Conservation (phyloP, 1,140 invertebrate species). For the Augochlora pura region DNA sequence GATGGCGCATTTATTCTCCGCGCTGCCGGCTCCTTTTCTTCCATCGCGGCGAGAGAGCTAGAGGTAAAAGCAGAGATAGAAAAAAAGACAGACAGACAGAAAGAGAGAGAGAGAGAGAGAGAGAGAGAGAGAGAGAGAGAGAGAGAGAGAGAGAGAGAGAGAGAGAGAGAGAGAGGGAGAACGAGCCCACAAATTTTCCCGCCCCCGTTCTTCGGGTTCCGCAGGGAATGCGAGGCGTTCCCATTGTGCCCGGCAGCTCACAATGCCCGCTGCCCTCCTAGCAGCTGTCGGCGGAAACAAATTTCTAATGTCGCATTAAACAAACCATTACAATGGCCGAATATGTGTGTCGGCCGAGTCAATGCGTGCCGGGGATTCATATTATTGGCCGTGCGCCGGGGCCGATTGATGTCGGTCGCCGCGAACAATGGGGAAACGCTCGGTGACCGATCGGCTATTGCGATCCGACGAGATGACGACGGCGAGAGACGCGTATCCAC, state of each 20-base stretch:
- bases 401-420: constrained; percentile 55
- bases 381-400: constrained; percentile 51
- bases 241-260: constrained; percentile 53
- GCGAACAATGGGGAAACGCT: constrained; percentile 57
- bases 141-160: no score
- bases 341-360: constrained; percentile 39
- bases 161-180: no score
- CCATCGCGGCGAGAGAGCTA: not conserved
- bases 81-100: no score
- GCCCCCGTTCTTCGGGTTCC: constrained; percentile 44
- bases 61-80: no score
- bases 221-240: constrained; percentile 69
- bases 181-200: constrained; percentile 44
- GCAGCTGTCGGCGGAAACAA: constrained; percentile 75
- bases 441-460: constrained; percentile 23
- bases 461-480: constrained; percentile 19
- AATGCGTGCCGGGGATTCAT: constrained; percentile 34
- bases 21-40: constrained; percentile 42
- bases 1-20: constrained; percentile 63
- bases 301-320: constrained; percentile 75
- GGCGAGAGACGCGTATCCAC: constrained; percentile 20
- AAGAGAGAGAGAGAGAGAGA: no score
- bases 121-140: no score
- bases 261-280: constrained; percentile 51
- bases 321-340: constrained; percentile 67